Base-by-base conservation (phyloP, 2,113 vertebrate species). In the Atractosteus spatula region DNA sequence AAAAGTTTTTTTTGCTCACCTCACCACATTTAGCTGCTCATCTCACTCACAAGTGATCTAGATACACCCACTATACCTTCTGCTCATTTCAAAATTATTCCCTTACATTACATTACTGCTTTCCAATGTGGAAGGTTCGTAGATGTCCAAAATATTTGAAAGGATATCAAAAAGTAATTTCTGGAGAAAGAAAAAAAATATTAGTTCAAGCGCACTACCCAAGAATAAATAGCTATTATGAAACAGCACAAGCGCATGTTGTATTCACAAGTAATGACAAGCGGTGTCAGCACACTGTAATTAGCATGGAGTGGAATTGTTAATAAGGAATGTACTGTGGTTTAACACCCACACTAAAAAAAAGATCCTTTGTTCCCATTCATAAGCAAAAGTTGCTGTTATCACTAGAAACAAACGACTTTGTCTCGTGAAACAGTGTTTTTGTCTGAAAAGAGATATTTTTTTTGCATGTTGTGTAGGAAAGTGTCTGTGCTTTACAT, bases 261-360 rank as follows among this genome's bases (percentile, higher is more conserved):
- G 69, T 56, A 55, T 75, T 73, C 81, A 84, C 82, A 10, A 77
- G 74, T 72, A 86, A 82, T 80, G 83, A 85, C 78, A 51, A 86
- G 72, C 64, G 79, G 66, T 82, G 81, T 87, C 82, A 88, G 79
- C 83, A 83, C 75, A 68, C 64, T 82, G 68, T 84, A 88, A 89
- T 89, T 90, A 92, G 84, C 74, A 75, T 7, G 75, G 69, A 73
- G 55, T 84, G 78, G 73, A 83, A 80, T 84, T 85, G 89, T 86
- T 88, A 79, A 79, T 84, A 81, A 88, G 79, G 83, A 91, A 83
- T 81, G 76, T 57, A 72, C 71, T 80, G 1, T 72, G 76, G 71
- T 78, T 84, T 78, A 82, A 80, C 44, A 76, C 73, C n/a, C 63
- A 73, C 0, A 0, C 41, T 61, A 70, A 4, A n/a, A 72, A 75